Conservation (phyloP, 2,888 invertebrate genomes). For the Dryococelus australis region DNA sequence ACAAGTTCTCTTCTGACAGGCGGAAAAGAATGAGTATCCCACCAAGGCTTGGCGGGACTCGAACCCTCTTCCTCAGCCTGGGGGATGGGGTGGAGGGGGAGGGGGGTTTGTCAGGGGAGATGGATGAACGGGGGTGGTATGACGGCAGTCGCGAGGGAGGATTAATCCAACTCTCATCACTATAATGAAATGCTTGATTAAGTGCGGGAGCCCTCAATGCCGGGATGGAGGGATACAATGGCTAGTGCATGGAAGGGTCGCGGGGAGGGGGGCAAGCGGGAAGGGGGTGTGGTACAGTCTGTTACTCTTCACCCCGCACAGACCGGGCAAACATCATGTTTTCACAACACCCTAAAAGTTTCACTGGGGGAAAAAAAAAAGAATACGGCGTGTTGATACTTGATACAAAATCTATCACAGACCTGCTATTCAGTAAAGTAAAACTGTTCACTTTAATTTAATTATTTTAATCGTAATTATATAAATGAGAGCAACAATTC, state of each 20-base stretch:
- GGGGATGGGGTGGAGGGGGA: background rate
- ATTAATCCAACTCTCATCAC: slow-evolving; percentile 36
- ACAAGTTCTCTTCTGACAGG: too few species aligned
- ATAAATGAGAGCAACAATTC: too few species aligned
- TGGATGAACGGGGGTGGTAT: background rate
- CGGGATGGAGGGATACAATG: background rate
- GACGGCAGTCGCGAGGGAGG: background rate
- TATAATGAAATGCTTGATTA: slow-evolving; percentile 12
- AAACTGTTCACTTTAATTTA: too few species aligned
- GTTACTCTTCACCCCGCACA: background rate
- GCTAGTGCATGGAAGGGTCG: background rate
- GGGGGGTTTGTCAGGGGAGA: slow-evolving; percentile 31
- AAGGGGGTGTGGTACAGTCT: background rate
- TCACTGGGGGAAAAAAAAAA: too few species aligned
- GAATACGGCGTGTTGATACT: too few species aligned
- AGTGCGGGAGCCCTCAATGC: slow-evolving; percentile 16
- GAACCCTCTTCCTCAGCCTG: background rate
- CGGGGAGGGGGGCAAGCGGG: background rate
- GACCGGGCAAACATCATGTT: too few species aligned
- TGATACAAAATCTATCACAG: too few species aligned
- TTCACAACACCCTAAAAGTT: too few species aligned
- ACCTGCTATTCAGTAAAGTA: too few species aligned
- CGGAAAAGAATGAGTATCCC: too few species aligned
- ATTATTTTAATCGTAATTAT: too few species aligned
- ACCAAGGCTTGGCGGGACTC: background rate